A percentile compares a stretch with the other conserved stretches of the same genome.
phyloP scores from a whole-genome alignment of 1,140 invertebrate species.

The Drosophila jambulina region DNA sequence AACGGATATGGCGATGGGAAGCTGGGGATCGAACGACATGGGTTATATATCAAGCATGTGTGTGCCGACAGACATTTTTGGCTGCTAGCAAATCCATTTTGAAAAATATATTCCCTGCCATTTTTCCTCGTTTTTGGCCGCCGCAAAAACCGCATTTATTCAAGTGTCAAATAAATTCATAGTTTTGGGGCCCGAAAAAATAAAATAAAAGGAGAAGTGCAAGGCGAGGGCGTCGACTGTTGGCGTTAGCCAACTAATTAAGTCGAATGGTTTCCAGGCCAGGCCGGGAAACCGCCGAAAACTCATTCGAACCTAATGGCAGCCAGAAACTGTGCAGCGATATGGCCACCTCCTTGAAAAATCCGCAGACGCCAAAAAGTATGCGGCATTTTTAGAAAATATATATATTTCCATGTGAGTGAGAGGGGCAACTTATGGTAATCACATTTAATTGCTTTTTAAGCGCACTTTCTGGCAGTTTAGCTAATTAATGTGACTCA shows the following conservation, averaged over 20 bases:
- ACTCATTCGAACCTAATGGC: constrained; percentile 38
- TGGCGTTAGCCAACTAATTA: constrained; percentile 76
- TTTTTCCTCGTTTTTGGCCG: constrained; percentile 73
- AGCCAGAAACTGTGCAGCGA: constrained; percentile 31
- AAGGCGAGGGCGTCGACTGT: constrained; percentile 38
- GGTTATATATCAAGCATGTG: constrained; percentile 68
- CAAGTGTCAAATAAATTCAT: constrained; percentile 85
- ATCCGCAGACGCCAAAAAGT: constrained; percentile 39
- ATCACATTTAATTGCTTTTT: constrained; percentile 85
- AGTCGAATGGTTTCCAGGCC: constrained; percentile 68
- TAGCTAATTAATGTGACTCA: constrained; percentile 78
- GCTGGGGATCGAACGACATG: constrained; percentile 79
- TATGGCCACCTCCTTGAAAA: constrained; percentile 9
- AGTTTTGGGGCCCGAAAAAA: constrained; percentile 51
- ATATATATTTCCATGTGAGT: constrained; percentile 9
- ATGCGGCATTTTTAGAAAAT: constrained; percentile 54
- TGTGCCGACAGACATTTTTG: constrained; percentile 49
- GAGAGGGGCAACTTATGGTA: constrained; percentile 73
- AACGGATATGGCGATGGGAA: constrained; percentile 73
- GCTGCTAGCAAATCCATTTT: constrained; percentile 54
- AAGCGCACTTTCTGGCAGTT: constrained; percentile 77
- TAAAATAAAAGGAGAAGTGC: not conserved
- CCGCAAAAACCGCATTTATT: constrained; percentile 83
- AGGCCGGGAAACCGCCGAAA: constrained; percentile 43
- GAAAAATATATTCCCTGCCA: constrained; percentile 73